phyloP scores from a whole-genome alignment of 2,797 vertebrate species.

The Apogon talboti region DNA sequence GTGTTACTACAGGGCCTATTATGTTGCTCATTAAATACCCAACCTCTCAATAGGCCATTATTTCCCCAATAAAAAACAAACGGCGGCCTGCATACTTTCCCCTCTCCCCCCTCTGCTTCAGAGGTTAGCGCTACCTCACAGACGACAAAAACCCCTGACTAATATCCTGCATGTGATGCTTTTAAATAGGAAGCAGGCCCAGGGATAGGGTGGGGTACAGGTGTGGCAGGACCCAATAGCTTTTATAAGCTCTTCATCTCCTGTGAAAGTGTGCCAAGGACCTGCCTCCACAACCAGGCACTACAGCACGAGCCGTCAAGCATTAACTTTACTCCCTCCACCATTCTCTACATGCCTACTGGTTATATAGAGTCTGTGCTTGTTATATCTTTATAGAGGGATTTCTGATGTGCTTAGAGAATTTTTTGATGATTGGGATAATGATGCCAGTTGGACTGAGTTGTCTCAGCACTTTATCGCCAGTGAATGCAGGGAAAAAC shows the following conservation, averaged over 20 bases:
- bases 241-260: constrained; percentile 82
- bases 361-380: constrained; percentile 79
- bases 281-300: constrained; percentile 72
- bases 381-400: constrained; percentile 80
- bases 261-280: constrained; percentile 85
- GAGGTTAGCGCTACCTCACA: constrained; percentile 82
- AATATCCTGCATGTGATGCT: constrained; percentile 86
- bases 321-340: constrained; percentile 70
- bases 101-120: constrained; percentile 71
- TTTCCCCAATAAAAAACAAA: constrained; percentile 88
- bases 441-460: constrained; percentile 74
- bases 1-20: constrained; percentile 87
- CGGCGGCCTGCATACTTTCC: constrained; percentile 79
- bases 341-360: constrained; percentile 69
- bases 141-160: constrained; percentile 82
- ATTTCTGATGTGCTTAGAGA: constrained; percentile 80
- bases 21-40: constrained; percentile 88
- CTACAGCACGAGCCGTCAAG: constrained; percentile 66
- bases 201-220: constrained; percentile 79
- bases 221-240: constrained; percentile 83
- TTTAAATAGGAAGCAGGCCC: constrained; percentile 86
- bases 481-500: constrained; percentile 45
- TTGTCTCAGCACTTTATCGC: constrained; percentile 74
- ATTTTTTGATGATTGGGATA: constrained; percentile 83
- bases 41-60: constrained; percentile 88